Evolutionary conservation across 2,113 vertebrate genomes (phyloP).

Genomic region (Bostrychus sinensis): DNA sequence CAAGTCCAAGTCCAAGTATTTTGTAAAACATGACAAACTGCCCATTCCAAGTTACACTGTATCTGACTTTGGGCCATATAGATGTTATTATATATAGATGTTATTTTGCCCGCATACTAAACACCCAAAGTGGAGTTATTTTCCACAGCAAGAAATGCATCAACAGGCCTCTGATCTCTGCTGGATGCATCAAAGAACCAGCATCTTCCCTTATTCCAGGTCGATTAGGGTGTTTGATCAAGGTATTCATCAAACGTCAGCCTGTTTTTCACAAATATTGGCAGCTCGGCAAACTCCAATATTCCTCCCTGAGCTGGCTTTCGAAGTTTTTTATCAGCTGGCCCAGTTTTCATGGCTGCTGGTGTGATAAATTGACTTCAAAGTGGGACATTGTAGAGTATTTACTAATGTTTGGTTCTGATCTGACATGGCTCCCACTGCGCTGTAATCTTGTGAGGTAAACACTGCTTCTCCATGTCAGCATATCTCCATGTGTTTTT

Average conservation of each 20-base stretch:
- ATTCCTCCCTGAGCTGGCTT: slow-evolving; percentile 30
- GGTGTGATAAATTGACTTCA: slow-evolving; percentile 44
- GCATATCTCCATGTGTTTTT: neutral
- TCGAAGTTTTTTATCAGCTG: slow-evolving; percentile 31
- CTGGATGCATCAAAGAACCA: neutral
- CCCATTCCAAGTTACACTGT: neutral
- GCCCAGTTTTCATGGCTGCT: slow-evolving; percentile 29
- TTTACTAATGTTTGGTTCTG: slow-evolving; percentile 1
- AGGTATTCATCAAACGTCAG: slow-evolving; percentile 43
- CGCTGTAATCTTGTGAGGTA: neutral
- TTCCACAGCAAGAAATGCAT: neutral
- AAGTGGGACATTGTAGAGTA: slow-evolving; percentile 19
- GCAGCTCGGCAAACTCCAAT: slow-evolving; percentile 25
- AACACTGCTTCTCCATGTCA: neutral
- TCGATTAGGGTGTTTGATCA: slow-evolving; percentile 21
- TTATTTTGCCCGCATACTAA: neutral
- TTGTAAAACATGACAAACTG: no score
- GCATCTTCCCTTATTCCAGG: slow-evolving; percentile 5
- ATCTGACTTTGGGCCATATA: neutral
- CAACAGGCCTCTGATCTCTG: neutral
- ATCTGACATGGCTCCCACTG: neutral
- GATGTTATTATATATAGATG: neutral
- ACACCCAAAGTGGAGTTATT: slow-evolving; percentile 1
- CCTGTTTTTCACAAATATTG: slow-evolving; percentile 16
- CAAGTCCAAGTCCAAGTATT: no score